These are phyloP conservation scores for Meloe dianella DNA, from an alignment of 2,888 invertebrate genomes.

Conservation along the genomic window DNA sequence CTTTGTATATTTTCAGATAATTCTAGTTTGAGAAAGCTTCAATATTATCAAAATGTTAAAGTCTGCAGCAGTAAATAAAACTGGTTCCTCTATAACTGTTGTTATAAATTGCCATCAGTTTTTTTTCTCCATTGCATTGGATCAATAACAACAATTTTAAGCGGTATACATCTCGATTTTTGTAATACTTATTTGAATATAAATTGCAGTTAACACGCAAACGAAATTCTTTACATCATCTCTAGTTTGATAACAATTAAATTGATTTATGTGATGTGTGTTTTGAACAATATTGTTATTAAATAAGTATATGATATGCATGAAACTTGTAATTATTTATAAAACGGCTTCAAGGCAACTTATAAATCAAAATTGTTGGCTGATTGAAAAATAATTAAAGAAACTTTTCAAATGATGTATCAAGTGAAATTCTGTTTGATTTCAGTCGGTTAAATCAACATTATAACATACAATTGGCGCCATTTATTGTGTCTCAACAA, in stretches of 20 bases:
- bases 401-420: too few relatives aligned
- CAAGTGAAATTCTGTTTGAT: not conserved
- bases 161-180: not conserved
- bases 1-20: too few relatives aligned
- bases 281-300: too few relatives aligned
- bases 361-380: not conserved
- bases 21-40: too few relatives aligned
- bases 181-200: conserved; percentile 17
- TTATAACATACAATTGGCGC: conserved; percentile 1
- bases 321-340: not conserved
- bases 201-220: conserved; percentile 9
- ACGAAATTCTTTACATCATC: not conserved
- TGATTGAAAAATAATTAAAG: too few relatives aligned
- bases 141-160: conserved; percentile 12
- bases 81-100: conserved; percentile 6
- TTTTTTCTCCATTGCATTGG: not conserved
- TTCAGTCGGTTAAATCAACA: not conserved
- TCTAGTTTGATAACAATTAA: too few relatives aligned
- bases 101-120: not conserved
- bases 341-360: not conserved
- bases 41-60: too few relatives aligned
- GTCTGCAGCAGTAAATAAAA: not conserved
- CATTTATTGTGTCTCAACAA: conserved; percentile 7
- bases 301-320: not conserved
- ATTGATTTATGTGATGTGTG: too few relatives aligned